Base-by-base conservation (phyloP, 1,140 invertebrate genomes). In the Phenacoccus solenopsis region DNA sequence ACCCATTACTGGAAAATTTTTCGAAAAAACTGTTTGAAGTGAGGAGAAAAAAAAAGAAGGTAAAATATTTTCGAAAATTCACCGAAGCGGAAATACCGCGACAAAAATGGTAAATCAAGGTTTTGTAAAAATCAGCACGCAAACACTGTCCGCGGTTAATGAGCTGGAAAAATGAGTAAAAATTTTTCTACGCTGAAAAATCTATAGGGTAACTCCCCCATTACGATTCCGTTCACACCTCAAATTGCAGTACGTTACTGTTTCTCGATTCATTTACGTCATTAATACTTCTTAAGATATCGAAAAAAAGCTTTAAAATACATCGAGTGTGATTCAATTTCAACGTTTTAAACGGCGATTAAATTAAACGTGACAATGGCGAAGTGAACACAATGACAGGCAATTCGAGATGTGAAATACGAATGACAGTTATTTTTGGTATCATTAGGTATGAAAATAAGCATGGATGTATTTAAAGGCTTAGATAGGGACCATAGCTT, bases 131-230 rank as follows among this genome's bases (percentile, higher is more conserved):
- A 64, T 64, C 59, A 24, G 59, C 20, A 27, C 59, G 59, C 59
- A 64, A 64, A 64, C 59, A 64, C 12, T 64, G 59, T 64, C 59
- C 59, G 59, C 59, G 16, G 25, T 64, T 64, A 64, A 64, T 64
- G 59, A 64, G 59, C 13, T 64, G 59, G 59, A 64, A 64, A 64
- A 64, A 64, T 64, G 59, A 64, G 20, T 64, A 64, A 64, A 64
- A 64, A 64, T 25, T 64, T 38, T 64, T 64, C 25, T 64, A 24
- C 22, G 20, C 16, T 9, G 38, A 49, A 32, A n/a, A 49, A 49
- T 49, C 38, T 49, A 9, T n/a, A n/a, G 38, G 38, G 38, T n/a
- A 49, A 49, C 38, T 49, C 16, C 38, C 38, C 38, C 16, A 49
- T 49, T 9, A 49, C 38, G 38, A 49, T 49, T 49, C 38, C 20